These are phyloP conservation scores for Podarcis raffonei DNA, from an alignment of 2,113 vertebrate species.

Conservation along the genomic window DNA sequence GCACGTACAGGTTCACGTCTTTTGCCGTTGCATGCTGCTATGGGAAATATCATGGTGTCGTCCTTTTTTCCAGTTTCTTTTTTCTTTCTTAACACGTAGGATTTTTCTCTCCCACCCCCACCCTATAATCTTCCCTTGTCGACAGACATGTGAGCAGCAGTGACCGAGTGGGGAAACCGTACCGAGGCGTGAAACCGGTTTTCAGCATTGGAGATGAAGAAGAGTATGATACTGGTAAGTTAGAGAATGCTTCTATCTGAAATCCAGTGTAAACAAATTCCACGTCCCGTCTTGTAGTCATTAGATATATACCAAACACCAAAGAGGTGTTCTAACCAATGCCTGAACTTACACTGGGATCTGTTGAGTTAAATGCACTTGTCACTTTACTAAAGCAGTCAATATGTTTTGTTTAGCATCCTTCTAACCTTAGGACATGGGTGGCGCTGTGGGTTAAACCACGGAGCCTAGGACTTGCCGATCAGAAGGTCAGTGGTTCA, in stretches of 20 bases:
- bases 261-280: not conserved
- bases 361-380: not conserved
- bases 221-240: slow-evolving; percentile 94
- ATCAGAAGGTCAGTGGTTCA: no score
- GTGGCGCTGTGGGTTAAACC: no score
- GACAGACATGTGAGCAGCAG: slow-evolving; percentile 96
- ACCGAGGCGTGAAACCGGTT: slow-evolving; percentile 96
- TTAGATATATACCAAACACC: not conserved
- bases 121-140: slow-evolving; percentile 29
- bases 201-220: slow-evolving; percentile 99
- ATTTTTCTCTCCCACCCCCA: not conserved
- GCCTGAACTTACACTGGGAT: not conserved
- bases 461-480: no score
- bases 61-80: not conserved
- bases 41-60: not conserved
- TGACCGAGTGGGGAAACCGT: slow-evolving; percentile 94
- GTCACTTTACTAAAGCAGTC: slow-evolving; percentile 4
- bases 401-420: not conserved
- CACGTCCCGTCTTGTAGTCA: not conserved
- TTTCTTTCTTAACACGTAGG: not conserved
- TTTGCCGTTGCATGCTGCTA: slow-evolving; percentile 12
- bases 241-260: slow-evolving; percentile 1
- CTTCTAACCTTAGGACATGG: not conserved
- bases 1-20: slow-evolving; percentile 41
- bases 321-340: not conserved